Evolutionary conservation across 2,888 invertebrate genomes (phyloP).

Genomic region (Nebria brevicollis): DNA sequence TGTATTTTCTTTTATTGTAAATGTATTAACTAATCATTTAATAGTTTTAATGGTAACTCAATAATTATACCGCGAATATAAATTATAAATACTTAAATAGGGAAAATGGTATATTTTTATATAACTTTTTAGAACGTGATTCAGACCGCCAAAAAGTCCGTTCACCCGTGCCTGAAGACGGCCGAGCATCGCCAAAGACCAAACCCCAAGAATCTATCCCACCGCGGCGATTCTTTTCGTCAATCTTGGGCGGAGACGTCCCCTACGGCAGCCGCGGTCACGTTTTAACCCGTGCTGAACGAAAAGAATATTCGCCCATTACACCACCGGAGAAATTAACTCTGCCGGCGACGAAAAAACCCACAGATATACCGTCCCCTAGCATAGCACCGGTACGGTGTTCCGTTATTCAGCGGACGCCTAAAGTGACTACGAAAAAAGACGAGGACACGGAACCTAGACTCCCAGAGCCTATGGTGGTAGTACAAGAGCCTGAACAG

Average conservation of each 20-base stretch:
- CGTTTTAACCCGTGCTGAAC: slow-evolving; percentile 82
- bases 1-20: too few relatives aligned
- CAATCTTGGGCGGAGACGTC: slow-evolving; percentile 82
- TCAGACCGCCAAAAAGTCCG: slow-evolving; percentile 60
- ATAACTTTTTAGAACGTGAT: slow-evolving; percentile 60
- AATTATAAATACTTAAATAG: slow-evolving; percentile 27
- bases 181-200: slow-evolving; percentile 57
- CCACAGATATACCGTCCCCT: slow-evolving; percentile 58
- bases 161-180: slow-evolving; percentile 60
- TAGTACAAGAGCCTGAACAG: slow-evolving; percentile 73
- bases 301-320: slow-evolving; percentile 78
- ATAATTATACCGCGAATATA: too few relatives aligned
- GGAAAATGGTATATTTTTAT: slow-evolving; percentile 34
- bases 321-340: slow-evolving; percentile 70
- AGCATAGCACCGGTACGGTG: slow-evolving; percentile 70
- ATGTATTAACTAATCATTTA: neutral
- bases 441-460: slow-evolving; percentile 58
- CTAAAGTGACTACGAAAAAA: slow-evolving; percentile 58
- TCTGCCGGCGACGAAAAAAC: slow-evolving; percentile 67
- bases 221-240: slow-evolving; percentile 78
- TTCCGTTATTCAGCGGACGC: slow-evolving; percentile 87
- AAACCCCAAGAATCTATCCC: slow-evolving; percentile 57
- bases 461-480: slow-evolving; percentile 52
- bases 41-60: too few relatives aligned
- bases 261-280: slow-evolving; percentile 84